phyloP scores from a whole-genome alignment of 2,888 invertebrate species.

The Xestia sexstrigata region DNA sequence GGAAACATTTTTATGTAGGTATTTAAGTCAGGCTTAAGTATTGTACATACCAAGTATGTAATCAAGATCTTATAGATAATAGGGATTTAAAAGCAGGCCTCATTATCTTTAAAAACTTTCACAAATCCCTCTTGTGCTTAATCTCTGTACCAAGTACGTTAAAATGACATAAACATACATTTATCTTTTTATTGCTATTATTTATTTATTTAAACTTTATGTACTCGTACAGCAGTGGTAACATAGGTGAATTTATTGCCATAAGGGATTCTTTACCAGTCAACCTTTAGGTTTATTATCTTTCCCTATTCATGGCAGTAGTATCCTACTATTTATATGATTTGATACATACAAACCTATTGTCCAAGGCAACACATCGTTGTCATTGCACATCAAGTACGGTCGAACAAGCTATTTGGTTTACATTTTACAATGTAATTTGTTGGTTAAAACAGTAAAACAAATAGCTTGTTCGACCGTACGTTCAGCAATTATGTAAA shows the following conservation, averaged over 20 bases:
- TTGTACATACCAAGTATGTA: neutral
- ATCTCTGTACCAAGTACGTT: neutral
- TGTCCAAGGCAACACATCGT: neutral
- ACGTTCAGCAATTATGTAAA: neutral
- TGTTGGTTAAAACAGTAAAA: too few relatives aligned
- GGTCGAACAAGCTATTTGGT: too few relatives aligned
- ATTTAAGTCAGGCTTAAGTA: conserved; percentile 9
- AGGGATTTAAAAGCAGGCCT: conserved; percentile 1
- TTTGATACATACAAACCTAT: neutral
- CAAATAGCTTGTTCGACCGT: too few relatives aligned
- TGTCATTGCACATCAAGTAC: neutral
- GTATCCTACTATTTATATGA: conserved; percentile 6
- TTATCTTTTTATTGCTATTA: neutral
- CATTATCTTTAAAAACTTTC: conserved; percentile 1
- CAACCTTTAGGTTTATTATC: neutral
- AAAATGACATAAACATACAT: neutral
- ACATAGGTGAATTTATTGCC: neutral
- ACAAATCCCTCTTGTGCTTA: conserved; percentile 2
- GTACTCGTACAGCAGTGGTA: neutral
- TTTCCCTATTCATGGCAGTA: conserved; percentile 8
- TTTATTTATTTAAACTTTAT: neutral
- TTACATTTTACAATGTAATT: too few relatives aligned
- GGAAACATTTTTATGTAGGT: conserved; percentile 34
- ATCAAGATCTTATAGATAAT: conserved; percentile 9
- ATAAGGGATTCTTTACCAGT: neutral